Evolutionary conservation across 2,888 invertebrate genomes (phyloP).

Genomic region (Pristionchus arcanus): DNA sequence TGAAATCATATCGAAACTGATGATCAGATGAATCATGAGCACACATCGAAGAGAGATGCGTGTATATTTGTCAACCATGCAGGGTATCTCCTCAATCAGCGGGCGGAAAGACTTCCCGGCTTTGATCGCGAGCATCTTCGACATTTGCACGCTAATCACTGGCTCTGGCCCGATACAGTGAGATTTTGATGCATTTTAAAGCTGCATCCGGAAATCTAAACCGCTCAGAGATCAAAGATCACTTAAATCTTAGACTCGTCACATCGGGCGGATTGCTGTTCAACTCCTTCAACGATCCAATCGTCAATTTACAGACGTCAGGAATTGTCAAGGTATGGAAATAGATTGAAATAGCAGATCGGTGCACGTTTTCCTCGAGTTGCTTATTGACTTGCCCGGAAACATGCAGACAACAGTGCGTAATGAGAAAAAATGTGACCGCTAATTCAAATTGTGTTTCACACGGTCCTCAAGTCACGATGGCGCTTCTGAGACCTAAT

Average conservation of each 20-base stretch:
- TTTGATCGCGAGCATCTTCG: neutral
- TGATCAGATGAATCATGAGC: too few relatives aligned
- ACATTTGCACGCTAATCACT: neutral
- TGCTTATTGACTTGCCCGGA: too few relatives aligned
- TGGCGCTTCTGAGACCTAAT: too few relatives aligned
- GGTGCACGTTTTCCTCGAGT: too few relatives aligned
- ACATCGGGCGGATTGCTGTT: neutral
- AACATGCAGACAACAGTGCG: too few relatives aligned
- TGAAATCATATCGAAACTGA: too few relatives aligned
- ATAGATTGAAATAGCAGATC: too few relatives aligned
- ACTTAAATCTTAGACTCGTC: neutral
- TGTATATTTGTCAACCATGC: neutral
- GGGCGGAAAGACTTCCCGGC: neutral
- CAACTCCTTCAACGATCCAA: neutral
- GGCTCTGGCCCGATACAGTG: neutral
- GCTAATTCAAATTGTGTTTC: too few relatives aligned
- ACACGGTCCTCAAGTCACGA: too few relatives aligned
- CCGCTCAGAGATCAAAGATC: neutral
- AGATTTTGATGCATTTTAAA: neutral
- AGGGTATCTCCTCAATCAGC: neutral
- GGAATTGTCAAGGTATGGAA: neutral
- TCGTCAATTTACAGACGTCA: neutral
- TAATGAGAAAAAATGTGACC: too few relatives aligned
- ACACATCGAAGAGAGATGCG: too few relatives aligned
- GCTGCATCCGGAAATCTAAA: too few relatives aligned